Evolutionary conservation across 2,113 vertebrate genomes (phyloP).

Genomic region (Peucedramus taeniatus): DNA sequence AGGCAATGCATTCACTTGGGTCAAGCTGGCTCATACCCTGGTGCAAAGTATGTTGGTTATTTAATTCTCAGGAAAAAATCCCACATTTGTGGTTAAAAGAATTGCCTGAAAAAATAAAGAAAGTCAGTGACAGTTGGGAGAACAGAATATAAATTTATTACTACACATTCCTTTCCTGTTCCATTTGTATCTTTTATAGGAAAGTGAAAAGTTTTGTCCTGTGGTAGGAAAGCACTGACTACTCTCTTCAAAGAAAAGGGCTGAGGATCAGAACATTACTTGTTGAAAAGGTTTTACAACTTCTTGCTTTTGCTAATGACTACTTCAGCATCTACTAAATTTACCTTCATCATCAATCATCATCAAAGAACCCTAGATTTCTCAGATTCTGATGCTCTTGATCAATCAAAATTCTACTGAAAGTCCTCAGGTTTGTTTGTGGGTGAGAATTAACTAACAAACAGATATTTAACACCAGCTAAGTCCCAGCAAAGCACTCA

Average conservation of each 20-base stretch:
- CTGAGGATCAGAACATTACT: background rate
- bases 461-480: background rate
- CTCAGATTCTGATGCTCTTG: background rate
- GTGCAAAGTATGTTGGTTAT: background rate
- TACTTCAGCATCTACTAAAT: background rate
- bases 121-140: background rate
- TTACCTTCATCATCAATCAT: background rate
- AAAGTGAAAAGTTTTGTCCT: background rate
- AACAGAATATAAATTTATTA: background rate
- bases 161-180: background rate
- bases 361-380: background rate
- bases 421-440: background rate
- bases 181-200: background rate
- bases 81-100: background rate
- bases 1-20: background rate
- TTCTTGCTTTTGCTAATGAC: background rate
- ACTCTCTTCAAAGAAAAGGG: background rate
- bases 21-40: background rate
- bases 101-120: background rate
- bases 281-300: background rate
- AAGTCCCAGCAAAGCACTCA: background rate
- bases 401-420: background rate
- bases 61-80: background rate
- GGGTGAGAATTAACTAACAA: background rate
- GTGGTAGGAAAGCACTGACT: background rate